Evolutionary conservation across 2,797 vertebrate genomes (phyloP), one percentile per base, ranked within the genome.

Genomic region (Oryzias sinensis): DNA sequence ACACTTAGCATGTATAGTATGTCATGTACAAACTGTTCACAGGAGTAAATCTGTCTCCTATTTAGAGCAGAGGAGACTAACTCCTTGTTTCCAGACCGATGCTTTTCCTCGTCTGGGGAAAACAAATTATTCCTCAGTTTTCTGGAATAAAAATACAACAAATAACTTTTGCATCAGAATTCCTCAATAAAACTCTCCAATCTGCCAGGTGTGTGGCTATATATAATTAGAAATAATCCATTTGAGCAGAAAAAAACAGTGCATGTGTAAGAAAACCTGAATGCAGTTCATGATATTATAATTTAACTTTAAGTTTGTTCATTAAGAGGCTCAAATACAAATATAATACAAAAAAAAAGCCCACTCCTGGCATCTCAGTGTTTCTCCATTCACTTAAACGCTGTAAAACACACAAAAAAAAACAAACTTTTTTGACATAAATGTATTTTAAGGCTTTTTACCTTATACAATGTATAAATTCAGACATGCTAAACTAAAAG

Each of bases 381-480:
- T 43, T 22, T 69, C 49, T 59, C 49, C 75, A 81, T 69, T 76
- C 68, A 47, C 65, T 64, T 79, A 55, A 70, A 66, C 25, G 22
- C 75, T 77, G 62, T 77, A 79, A 88, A 85, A 82, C 77, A 77
- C 75, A 65, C 76, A 70, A 77, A 77, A 81, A 78, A 81, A 68
- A 80, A 83, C 66, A 74, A 67, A 66, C 83, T 90, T 89, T 90
- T 88, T 72, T 79, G 82, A 87, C 81, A 84, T 83, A 89, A 86
- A 83, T 90, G 88, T 88, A 88, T 90, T 91, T 92, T 90, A 92
- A 91, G 90, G 89, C 74, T 62, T 92, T 22, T 90, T 85, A 90
- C 85, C 86, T 93, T 93, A 93, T 94, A 95, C 93, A 96, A 93
- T 94, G 92, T 95, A 95, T 92, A 96, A 95, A 95, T 94, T 93